Base-by-base conservation (phyloP, 2,113 vertebrate species). In the Clarias magur region DNA sequence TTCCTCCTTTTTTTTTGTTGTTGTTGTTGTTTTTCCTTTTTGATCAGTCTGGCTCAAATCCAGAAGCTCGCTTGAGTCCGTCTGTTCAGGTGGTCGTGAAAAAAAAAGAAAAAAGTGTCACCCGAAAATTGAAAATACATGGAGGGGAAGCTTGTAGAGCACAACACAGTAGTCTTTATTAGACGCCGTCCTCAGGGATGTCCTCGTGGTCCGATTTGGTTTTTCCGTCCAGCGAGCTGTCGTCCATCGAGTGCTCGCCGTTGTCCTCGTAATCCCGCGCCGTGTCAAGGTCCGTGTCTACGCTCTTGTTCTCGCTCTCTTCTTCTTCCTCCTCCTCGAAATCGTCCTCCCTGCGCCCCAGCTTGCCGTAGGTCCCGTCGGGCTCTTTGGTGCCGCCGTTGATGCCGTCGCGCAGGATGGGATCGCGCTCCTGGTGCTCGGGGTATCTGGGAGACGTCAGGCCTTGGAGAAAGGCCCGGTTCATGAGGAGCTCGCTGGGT, bases 161-260 rank as follows among this genome's bases (percentile, higher is more conserved):
- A 34, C 78, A 95, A 95, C 94, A 94, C 95, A 95, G 95, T 95
- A 95, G 94, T 96, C 95, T 82, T 94, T n/a, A 95, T 98, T 97
- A 98, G 97, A 99, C 97, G 96, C 96, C 97, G 30, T 99, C 97
- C 96, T 99, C 97, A 96, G 96, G 96, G 93, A 95, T 94, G 95
- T 99, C 98, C 97, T 99, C 98, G 34, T 97, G 98, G 95, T 99
- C 98, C 95, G 97, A 99, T 97, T 99, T 99, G 96, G 97, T 97
- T 98, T 99, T 99, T 93, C 97, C 98, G 92, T 99, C 98, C 95
- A 99, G 95, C 62, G 98, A 99, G 94, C 98, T 99, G 92, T 99
- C 98, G 94, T 99, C 98, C 98, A 99, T 97, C 91, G 98, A 99
- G 94, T 99, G 98, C 92, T 99, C 98, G 25, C 96, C 98, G 89